Evolutionary conservation across 2,888 invertebrate genomes (phyloP).

Genomic region (Didymodactylos carnosus): DNA sequence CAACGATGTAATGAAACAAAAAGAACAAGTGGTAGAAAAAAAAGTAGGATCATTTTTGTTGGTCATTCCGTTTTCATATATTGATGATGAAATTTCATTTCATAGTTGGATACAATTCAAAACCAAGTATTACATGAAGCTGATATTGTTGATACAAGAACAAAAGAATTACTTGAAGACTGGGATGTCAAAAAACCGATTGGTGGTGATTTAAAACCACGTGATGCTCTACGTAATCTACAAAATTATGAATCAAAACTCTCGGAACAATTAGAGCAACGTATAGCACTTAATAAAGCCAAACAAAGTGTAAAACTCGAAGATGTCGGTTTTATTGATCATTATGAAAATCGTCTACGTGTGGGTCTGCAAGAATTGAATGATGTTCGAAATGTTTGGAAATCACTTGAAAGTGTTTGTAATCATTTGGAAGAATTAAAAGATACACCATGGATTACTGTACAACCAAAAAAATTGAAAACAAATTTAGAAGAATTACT

Average conservation of each 20-base stretch:
- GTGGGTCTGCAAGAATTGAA: conserved; percentile 90
- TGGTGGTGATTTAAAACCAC: conserved; percentile 48
- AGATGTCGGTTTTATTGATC: conserved; percentile 45
- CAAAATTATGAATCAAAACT: conserved; percentile 83
- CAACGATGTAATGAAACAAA: conserved; percentile 89
- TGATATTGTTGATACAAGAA: conserved; percentile 82
- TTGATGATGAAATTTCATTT: not conserved
- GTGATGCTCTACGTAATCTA: conserved; percentile 70
- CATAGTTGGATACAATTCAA: conserved; percentile 43
- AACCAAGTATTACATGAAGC: conserved; percentile 96
- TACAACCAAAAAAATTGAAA: conserved; percentile 66
- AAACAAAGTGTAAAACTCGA: conserved; percentile 93
- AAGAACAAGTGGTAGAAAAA: conserved; percentile 53
- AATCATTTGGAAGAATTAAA: conserved; percentile 86
- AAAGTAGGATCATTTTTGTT: conserved; percentile 20
- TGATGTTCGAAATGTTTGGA: conserved; percentile 63
- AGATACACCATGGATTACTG: conserved; percentile 92
- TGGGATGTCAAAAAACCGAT: conserved; percentile 97
- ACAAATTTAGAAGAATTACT: conserved; percentile 6
- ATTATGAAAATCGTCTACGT: conserved; percentile 38
- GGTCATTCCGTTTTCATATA: not conserved
- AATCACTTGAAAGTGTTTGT: conserved; percentile 83
- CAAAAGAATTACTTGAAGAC: conserved; percentile 71
- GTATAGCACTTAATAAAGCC: conserved; percentile 89
- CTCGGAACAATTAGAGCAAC: conserved; percentile 77